Conservation (phyloP, 2,797 vertebrate genomes). For the Chrysolophus pictus region DNA sequence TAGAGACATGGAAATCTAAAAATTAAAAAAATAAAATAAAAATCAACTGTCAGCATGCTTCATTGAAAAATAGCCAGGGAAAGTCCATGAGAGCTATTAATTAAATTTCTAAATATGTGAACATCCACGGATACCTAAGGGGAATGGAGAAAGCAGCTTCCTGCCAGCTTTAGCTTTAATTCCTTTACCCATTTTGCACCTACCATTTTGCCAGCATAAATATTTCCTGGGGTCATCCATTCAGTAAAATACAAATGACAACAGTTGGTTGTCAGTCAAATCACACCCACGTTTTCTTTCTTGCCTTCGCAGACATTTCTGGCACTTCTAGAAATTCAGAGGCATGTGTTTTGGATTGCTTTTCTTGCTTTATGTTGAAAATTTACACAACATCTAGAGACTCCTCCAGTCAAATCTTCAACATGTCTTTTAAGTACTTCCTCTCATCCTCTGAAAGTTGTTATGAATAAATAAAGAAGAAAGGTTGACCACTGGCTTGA, state of each 20-base stretch:
- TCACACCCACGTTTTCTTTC: conserved; percentile 54
- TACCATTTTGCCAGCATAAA: conserved; percentile 60
- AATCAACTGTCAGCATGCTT: conserved; percentile 10
- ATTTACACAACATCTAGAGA: neutral
- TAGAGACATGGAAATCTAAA: neutral
- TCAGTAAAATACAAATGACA: conserved; percentile 57
- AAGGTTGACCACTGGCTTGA: neutral
- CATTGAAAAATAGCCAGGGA: conserved; percentile 54
- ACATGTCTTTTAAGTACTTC: neutral
- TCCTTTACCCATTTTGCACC: conserved; percentile 41
- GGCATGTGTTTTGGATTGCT: neutral
- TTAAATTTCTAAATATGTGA: conserved; percentile 70
- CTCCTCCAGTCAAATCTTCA: neutral
- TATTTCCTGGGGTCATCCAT: conserved; percentile 65
- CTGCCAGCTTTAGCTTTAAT: conserved; percentile 49
- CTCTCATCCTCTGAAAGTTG: neutral
- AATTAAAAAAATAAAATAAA: neutral
- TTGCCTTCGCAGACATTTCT: conserved; percentile 53
- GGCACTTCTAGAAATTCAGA: conserved; percentile 41
- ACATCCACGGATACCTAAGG: conserved; percentile 66
- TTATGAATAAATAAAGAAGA: neutral
- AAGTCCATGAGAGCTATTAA: conserved; percentile 65
- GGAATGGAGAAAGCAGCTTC: conserved; percentile 20
- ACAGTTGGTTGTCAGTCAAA: conserved; percentile 71
- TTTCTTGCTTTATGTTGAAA: conserved; percentile 10